Base-by-base conservation (phyloP, 2,888 invertebrate genomes). In the Melangyna quadrimaculata region DNA sequence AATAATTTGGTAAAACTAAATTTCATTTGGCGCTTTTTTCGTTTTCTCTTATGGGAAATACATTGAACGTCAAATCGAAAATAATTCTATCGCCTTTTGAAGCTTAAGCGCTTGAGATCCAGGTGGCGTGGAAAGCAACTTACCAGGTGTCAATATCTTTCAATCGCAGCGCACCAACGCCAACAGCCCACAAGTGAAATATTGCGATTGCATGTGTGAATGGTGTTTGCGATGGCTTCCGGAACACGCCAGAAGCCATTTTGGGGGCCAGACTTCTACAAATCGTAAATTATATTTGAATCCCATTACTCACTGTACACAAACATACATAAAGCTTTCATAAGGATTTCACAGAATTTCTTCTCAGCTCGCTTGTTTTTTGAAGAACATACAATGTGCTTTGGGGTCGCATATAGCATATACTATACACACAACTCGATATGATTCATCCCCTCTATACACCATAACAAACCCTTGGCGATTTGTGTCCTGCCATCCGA, bases 281-380 rank as follows among this genome's bases (percentile, higher is more conserved):
- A 83, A 83, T 83, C 83, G 83, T 83, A 83, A 83, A 78, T 83
- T 83, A 83, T 83, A 83, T 83, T 83, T 83, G 83, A 83, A 83
- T 78, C 83, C 83, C 83, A 83, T 83, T 83, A 78, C 83, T 83
- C 83, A 83, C 78, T 78, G 83, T 78, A 71, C 57, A 70, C 78
- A 83, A 78, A 70, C 83, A 78, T 78, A 63, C 78, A 83, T 83
- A 74, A 83, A 78, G 48, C 73, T 74, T 83, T 83, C 83, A 83
- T 83, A 83, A 83, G 83, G 78, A 83, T 83, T 65, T 65, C 63
- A 67, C 14, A 8, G 37, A 12, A 29, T 48, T 67, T 29, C 37
- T 43, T 55, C 43, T 14, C 29, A 27, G 2, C 43, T 43, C 3
- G 2, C 43, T 43, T 43, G 17, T 17, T 43, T 40, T 43, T 17